Percentiles rank a stretch among this genome's conserved stretches.
Conservation (phyloP, 2,888 invertebrate species). For the Urechis unicinctus region DNA sequence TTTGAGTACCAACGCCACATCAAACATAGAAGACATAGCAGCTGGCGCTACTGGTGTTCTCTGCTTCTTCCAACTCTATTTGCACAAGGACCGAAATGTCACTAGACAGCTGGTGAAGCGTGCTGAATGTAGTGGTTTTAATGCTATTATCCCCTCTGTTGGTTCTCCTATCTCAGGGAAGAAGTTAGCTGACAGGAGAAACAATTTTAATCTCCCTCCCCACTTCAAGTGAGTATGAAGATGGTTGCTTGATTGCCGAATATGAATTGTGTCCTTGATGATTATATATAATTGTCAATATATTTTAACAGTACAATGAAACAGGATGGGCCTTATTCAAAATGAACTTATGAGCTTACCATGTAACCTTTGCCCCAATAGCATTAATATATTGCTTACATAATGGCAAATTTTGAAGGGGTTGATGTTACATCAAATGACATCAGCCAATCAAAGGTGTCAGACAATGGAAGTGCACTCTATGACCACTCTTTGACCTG, state of each 20-base stretch:
- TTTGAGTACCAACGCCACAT: conserved; percentile 78
- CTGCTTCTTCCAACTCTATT: conserved; percentile 89
- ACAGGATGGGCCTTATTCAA: too few species aligned
- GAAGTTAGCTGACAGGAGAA: conserved; percentile 69
- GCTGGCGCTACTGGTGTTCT: conserved; percentile 56
- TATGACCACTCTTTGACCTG: conserved; percentile 72
- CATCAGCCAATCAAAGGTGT: conserved; percentile 56
- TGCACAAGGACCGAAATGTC: conserved; percentile 59
- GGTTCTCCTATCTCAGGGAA: conserved; percentile 78
- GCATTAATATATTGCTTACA: too few species aligned
- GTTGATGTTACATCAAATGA: conserved; percentile 55
- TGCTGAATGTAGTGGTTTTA: conserved; percentile 76
- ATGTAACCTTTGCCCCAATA: too few species aligned
- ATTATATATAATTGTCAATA: too few species aligned
- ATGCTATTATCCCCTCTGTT: conserved; percentile 79
- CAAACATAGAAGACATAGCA: conserved; percentile 82
- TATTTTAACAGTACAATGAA: too few species aligned
- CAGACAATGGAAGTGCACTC: conserved; percentile 65
- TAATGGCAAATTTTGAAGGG: conserved; percentile 71
- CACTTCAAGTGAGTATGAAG: conserved; percentile 74
- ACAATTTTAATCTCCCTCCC: conserved; percentile 73
- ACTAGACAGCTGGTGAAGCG: conserved; percentile 59
- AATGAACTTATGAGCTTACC: too few species aligned
- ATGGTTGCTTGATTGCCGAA: too few species aligned
- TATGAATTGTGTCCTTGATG: too few species aligned